phyloP scores from a whole-genome alignment of 2,797 vertebrate genomes.

The Sebastes paucispinis region DNA sequence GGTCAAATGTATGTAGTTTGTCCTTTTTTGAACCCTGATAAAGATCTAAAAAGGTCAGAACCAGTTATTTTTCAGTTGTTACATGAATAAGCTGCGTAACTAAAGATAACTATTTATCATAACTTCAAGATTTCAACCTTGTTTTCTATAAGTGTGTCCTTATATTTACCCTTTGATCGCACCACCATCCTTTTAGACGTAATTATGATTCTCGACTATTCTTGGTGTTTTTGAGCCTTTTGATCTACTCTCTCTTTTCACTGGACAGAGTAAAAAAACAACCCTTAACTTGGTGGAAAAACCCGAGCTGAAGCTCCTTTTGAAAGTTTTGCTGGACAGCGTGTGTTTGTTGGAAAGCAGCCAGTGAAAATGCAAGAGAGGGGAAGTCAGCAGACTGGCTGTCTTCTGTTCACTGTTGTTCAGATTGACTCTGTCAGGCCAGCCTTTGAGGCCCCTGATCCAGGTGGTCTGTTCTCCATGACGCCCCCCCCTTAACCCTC shows the following conservation, averaged over 20 bases:
- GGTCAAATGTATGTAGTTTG: background rate
- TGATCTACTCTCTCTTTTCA: constrained; percentile 56
- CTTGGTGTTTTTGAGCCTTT: constrained; percentile 45
- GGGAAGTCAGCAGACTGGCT: constrained; percentile 77
- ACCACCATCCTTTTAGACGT: background rate
- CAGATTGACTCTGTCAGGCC: constrained; percentile 74
- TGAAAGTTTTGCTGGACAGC: constrained; percentile 67
- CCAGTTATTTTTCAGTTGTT: background rate
- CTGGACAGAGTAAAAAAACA: constrained; percentile 38
- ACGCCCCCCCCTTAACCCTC: background rate
- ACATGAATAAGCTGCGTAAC: background rate
- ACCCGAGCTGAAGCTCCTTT: constrained; percentile 67
- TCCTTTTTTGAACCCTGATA: background rate
- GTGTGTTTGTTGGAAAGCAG: constrained; percentile 76
- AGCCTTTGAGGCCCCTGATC: constrained; percentile 71
- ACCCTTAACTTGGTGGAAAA: constrained; percentile 76
- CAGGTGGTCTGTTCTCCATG: constrained; percentile 73
- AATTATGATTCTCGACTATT: constrained; percentile 16
- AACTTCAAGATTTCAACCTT: background rate
- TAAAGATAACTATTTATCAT: background rate
- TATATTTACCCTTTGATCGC: background rate
- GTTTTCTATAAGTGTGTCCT: background rate
- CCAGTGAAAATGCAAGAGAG: constrained; percentile 78
- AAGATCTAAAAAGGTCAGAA: background rate
- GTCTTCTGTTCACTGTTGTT: constrained; percentile 78